Percentiles rank a stretch among this genome's conserved stretches.
Evolutionary conservation across 2,113 vertebrate genomes (phyloP).

Genomic region (Brachypodius melanocephalos): DNA sequence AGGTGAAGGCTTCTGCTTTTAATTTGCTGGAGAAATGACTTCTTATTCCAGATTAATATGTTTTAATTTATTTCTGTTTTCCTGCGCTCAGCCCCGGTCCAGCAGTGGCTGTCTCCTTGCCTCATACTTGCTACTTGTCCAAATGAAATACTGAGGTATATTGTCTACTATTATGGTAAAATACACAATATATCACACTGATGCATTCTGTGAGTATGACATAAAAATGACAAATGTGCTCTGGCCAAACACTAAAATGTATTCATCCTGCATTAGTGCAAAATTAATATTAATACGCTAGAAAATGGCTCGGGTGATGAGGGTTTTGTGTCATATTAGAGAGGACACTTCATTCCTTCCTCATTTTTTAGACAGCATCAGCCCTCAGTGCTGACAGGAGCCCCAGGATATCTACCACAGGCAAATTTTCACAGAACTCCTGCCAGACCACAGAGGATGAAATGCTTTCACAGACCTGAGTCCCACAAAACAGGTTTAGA

Average conservation of each 20-base stretch:
- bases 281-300: slow-evolving; percentile 68
- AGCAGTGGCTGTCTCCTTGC: neutral
- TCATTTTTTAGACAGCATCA: neutral
- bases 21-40: slow-evolving; percentile 25
- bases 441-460: neutral
- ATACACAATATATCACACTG: slow-evolving; percentile 53
- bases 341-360: slow-evolving; percentile 28
- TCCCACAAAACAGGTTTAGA: neutral
- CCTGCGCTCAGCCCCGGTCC: neutral
- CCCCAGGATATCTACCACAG: neutral
- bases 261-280: slow-evolving; percentile 60
- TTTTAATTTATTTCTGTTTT: slow-evolving; percentile 61
- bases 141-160: slow-evolving; percentile 26
- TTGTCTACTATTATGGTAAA: slow-evolving; percentile 66
- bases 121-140: slow-evolving; percentile 5
- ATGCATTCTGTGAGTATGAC: slow-evolving; percentile 23
- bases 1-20: slow-evolving; percentile 2
- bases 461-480: neutral
- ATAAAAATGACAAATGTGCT: slow-evolving; percentile 50
- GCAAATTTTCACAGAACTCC: neutral
- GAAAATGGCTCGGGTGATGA: slow-evolving; percentile 49
- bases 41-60: slow-evolving; percentile 46
- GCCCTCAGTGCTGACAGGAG: neutral
- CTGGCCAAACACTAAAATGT: slow-evolving; percentile 46
- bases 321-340: neutral